Evolutionary conservation across 2,888 invertebrate genomes (phyloP).

Genomic region (Platynereis dumerilii): DNA sequence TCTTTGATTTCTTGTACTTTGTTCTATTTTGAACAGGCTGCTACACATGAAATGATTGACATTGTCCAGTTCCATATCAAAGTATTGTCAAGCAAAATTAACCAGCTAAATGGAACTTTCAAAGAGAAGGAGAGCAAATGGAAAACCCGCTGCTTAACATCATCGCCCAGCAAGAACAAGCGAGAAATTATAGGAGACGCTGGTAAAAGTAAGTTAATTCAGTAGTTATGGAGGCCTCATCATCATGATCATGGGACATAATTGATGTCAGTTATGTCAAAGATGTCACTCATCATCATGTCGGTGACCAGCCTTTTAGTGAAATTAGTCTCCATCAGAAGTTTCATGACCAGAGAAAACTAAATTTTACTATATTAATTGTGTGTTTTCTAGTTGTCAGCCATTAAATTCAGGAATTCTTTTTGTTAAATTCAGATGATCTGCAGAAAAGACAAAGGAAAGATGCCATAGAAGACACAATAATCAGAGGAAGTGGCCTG

Average conservation of each 20-base stretch:
- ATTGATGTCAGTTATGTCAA: background rate
- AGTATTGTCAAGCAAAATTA: background rate
- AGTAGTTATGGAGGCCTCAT: background rate
- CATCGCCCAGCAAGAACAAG: no score
- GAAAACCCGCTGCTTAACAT: background rate
- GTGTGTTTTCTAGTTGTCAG: no score
- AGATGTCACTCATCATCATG: no score
- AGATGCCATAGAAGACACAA: slow-evolving; percentile 52
- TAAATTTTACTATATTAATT: no score
- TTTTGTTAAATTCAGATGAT: background rate
- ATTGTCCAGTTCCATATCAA: background rate
- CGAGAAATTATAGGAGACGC: background rate
- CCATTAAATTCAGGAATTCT: no score
- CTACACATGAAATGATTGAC: background rate
- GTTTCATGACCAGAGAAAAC: no score
- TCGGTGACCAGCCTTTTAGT: no score
- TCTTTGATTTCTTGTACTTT: background rate
- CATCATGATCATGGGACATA: background rate
- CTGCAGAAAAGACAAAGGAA: no score
- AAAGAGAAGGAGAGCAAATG: background rate
- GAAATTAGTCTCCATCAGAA: no score
- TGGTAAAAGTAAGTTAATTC: background rate
- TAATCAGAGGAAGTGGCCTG: slow-evolving; percentile 43
- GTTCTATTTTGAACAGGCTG: background rate
- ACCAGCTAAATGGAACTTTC: background rate